A percentile compares a stretch with the other conserved stretches of the same genome.
These are phyloP conservation scores for Acrobasis suavella DNA, from an alignment of 2,888 invertebrate species.

Conservation along the genomic window DNA sequence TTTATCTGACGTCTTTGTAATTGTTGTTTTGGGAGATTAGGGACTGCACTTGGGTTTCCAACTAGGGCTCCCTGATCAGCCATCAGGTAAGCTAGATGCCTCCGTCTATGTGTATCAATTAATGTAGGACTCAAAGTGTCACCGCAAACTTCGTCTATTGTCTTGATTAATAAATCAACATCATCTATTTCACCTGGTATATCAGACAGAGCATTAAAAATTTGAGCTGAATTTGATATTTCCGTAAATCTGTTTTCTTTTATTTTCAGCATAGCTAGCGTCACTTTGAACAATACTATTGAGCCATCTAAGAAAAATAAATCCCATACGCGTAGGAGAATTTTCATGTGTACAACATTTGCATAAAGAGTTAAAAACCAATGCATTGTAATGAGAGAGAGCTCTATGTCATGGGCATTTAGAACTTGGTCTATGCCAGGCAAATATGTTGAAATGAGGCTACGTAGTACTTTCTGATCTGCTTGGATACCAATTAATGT, in stretches of 20 bases:
- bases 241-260: constrained; percentile 88
- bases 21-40: constrained; percentile 97
- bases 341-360: constrained; percentile 97
- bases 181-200: constrained; percentile 97
- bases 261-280: constrained; percentile 96
- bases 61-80: constrained; percentile 97
- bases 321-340: constrained; percentile 96
- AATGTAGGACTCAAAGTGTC: constrained; percentile 92
- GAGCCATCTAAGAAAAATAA: constrained; percentile 98
- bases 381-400: constrained; percentile 97
- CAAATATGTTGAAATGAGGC: constrained; percentile 93
- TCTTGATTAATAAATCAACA: constrained; percentile 92
- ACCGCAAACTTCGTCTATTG: constrained; percentile 86
- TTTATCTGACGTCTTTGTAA: constrained; percentile 93
- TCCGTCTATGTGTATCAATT: constrained; percentile 93
- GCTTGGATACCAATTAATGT: constrained; percentile 96
- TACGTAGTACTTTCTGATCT: constrained; percentile 97
- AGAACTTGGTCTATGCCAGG: constrained; percentile 95
- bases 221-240: constrained; percentile 97
- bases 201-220: constrained; percentile 98
- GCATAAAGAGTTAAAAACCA: constrained; percentile 99
- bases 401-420: constrained; percentile 96
- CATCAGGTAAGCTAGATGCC: constrained; percentile 97
- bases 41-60: constrained; percentile 93
- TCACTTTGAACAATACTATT: constrained; percentile 95